Percentiles rank a stretch among this genome's conserved stretches.
Conservation (phyloP, 1,140 invertebrate species). For the Heliconius hermathena region DNA sequence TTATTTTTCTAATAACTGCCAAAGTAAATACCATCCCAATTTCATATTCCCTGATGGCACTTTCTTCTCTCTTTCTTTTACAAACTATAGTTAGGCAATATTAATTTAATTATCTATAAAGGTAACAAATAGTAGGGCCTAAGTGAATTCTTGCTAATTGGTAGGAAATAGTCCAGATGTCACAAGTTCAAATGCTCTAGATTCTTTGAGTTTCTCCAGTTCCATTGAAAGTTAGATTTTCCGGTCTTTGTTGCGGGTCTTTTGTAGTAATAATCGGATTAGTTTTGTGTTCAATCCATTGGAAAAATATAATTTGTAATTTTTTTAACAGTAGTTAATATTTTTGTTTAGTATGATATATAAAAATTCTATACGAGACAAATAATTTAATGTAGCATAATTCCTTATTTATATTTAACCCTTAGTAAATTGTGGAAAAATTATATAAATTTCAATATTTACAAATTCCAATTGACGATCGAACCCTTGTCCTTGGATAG, state of each 20-base stretch:
- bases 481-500: no score
- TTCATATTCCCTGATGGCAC: no score
- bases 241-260: background rate
- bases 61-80: no score
- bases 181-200: constrained; percentile 7
- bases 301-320: background rate
- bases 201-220: constrained; percentile 17
- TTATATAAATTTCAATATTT: no score
- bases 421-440: background rate
- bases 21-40: no score
- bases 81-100: background rate
- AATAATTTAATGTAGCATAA: background rate
- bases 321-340: background rate
- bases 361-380: no score
- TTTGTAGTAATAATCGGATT: background rate
- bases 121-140: background rate
- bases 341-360: background rate
- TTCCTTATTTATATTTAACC: background rate
- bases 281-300: background rate
- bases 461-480: no score
- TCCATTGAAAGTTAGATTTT: constrained; percentile 5
- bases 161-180: constrained; percentile 21
- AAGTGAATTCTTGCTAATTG: constrained; percentile 11
- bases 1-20: no score
- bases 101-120: background rate